These are phyloP conservation scores for Telmatherina bonti DNA, from an alignment of 2,797 vertebrate genomes.

Conservation along the genomic window DNA sequence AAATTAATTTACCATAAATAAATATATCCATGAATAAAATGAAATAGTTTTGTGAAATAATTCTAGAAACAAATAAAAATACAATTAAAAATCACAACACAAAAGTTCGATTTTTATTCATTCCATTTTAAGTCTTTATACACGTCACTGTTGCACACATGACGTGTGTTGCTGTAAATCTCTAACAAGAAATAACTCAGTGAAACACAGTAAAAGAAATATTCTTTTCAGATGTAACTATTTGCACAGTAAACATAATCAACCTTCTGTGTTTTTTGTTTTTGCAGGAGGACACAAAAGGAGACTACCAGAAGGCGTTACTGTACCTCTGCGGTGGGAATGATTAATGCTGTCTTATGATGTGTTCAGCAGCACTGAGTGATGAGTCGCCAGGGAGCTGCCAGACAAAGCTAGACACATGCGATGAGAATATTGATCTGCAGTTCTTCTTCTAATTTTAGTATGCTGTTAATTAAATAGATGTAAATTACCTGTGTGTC, in stretches of 20 bases:
- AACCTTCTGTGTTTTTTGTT: conserved; percentile 1
- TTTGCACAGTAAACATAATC: not conserved
- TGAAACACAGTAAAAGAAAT: no score
- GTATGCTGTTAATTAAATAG: conserved; percentile 51
- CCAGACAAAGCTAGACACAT: conserved; percentile 20
- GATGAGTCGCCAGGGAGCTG: conserved; percentile 41
- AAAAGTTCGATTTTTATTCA: no score
- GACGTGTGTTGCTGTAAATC: conserved; percentile 4
- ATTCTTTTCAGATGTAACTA: not conserved
- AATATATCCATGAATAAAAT: no score
- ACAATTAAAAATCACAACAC: no score
- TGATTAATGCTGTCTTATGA: conserved; percentile 71
- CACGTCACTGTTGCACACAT: not conserved
- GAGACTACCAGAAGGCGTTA: conserved; percentile 93
- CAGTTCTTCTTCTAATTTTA: conserved; percentile 41
- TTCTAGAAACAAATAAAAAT: no score
- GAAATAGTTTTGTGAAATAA: no score
- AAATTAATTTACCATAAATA: no score
- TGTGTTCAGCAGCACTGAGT: conserved; percentile 30
- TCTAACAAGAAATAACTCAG: not conserved
- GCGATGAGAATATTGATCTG: conserved; percentile 52
- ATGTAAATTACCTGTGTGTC: conserved; percentile 40
- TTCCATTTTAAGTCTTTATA: no score
- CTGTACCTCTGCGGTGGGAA: conserved; percentile 93
- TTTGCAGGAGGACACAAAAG: conserved; percentile 90